Evolutionary conservation across 1,140 invertebrate genomes (phyloP).

Genomic region (Euborellia annulipes): DNA sequence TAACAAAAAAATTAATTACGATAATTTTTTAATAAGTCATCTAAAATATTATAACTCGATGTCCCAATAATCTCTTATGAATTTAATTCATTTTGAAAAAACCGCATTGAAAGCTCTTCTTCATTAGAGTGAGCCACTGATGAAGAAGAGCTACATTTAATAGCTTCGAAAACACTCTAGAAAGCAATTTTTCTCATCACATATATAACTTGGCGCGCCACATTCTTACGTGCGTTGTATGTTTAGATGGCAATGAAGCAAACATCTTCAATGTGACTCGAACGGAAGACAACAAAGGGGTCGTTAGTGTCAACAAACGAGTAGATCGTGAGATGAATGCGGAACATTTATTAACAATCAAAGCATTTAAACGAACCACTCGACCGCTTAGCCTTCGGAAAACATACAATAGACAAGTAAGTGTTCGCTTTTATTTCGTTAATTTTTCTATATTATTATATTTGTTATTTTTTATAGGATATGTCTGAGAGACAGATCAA

Average conservation of each 20-base stretch:
- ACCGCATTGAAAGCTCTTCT: too few species aligned
- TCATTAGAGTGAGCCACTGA: too few species aligned
- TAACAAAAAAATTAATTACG: too few species aligned
- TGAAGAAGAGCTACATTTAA: too few species aligned
- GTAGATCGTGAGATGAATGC: slow-evolving; percentile 48
- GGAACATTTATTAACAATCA: slow-evolving; percentile 45
- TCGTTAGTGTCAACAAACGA: slow-evolving; percentile 39
- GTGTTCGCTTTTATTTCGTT: slow-evolving; percentile 12
- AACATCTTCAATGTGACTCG: slow-evolving; percentile 44
- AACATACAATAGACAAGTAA: slow-evolving; percentile 40
- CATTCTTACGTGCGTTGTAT: too few species aligned
- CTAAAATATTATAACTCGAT: too few species aligned
- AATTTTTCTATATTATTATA: slow-evolving; percentile 7
- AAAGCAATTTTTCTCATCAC: too few species aligned
- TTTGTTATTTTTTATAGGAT: slow-evolving; percentile 32
- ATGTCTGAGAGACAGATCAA: slow-evolving; percentile 49
- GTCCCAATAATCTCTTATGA: too few species aligned
- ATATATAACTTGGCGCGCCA: too few species aligned
- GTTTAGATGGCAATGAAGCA: slow-evolving; percentile 55
- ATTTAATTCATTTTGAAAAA: too few species aligned
- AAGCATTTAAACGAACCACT: slow-evolving; percentile 45
- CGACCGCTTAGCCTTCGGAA: slow-evolving; percentile 30
- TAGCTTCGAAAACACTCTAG: too few species aligned
- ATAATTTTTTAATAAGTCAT: too few species aligned
- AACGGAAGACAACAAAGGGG: slow-evolving; percentile 43